phyloP scores from a whole-genome alignment of 2,113 vertebrate species.

The Melanocharis versteri region DNA sequence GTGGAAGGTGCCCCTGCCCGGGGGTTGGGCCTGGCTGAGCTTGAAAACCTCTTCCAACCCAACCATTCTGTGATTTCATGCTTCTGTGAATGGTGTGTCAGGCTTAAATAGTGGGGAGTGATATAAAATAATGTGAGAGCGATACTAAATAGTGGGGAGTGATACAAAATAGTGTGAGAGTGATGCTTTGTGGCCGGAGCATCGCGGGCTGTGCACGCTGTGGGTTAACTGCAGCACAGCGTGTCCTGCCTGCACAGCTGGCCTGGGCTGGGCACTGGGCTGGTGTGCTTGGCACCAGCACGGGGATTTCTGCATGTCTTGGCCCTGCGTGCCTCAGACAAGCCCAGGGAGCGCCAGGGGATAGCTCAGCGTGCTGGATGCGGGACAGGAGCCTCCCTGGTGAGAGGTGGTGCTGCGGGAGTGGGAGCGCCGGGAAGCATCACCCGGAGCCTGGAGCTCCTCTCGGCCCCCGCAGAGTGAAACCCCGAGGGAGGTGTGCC shows the following conservation, averaged over 20 bases:
- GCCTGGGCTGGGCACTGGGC: background rate
- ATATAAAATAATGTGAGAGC: background rate
- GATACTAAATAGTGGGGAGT: background rate
- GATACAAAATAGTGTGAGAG: accelerated
- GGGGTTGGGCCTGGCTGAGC: background rate
- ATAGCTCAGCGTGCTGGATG: background rate
- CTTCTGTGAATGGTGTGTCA: background rate
- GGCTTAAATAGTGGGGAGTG: background rate
- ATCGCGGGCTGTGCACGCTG: accelerated
- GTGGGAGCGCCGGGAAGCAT: background rate
- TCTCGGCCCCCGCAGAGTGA: accelerated
- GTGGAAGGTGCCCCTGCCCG: background rate
- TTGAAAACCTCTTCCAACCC: background rate
- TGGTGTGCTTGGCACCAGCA: background rate
- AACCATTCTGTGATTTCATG: background rate
- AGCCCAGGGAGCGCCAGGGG: background rate
- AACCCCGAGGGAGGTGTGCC: background rate
- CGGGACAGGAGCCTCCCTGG: background rate
- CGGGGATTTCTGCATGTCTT: background rate
- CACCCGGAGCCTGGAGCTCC: background rate
- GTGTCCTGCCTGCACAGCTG: background rate
- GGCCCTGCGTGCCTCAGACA: background rate
- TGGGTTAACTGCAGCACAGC: background rate
- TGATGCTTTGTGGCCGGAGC: accelerated
- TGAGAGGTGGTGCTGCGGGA: background rate